phyloP scores from a whole-genome alignment of 2,113 vertebrate genomes.

The Notechis scutatus region DNA sequence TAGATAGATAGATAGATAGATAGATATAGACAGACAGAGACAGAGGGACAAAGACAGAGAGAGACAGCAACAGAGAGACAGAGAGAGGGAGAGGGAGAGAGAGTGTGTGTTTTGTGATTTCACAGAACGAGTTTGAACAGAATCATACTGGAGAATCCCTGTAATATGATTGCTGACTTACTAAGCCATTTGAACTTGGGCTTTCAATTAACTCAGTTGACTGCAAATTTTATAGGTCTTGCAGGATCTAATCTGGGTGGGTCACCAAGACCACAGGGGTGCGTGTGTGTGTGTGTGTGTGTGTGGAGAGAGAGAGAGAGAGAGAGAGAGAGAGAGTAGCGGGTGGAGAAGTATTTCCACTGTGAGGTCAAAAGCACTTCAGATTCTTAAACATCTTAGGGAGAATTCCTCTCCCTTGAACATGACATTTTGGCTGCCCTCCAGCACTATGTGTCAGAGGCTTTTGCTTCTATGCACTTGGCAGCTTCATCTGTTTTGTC shows the following conservation, averaged over 20 bases:
- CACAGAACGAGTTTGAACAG: too few species aligned
- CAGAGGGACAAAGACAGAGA: too few species aligned
- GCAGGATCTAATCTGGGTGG: background rate
- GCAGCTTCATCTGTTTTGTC: background rate
- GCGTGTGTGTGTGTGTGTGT: too few species aligned
- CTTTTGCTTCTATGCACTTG: background rate
- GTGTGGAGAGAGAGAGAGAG: too few species aligned
- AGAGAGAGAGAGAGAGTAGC: too few species aligned
- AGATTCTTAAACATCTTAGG: background rate
- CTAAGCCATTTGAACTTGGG: background rate
- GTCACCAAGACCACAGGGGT: background rate
- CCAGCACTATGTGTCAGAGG: background rate
- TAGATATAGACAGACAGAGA: too few species aligned
- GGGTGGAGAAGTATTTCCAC: background rate
- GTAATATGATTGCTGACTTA: background rate
- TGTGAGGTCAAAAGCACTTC: background rate
- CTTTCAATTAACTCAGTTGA: background rate
- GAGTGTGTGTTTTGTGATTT: background rate
- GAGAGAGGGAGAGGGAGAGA: too few species aligned
- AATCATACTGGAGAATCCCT: background rate
- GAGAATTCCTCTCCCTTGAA: constrained; percentile 25
- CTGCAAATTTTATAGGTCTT: background rate
- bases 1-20: too few species aligned
- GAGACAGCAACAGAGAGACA: too few species aligned
- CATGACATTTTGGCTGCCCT: background rate